Conservation (phyloP, 53 echinoderm and acorn worm genomes). For the Holothuria leucospilota region DNA sequence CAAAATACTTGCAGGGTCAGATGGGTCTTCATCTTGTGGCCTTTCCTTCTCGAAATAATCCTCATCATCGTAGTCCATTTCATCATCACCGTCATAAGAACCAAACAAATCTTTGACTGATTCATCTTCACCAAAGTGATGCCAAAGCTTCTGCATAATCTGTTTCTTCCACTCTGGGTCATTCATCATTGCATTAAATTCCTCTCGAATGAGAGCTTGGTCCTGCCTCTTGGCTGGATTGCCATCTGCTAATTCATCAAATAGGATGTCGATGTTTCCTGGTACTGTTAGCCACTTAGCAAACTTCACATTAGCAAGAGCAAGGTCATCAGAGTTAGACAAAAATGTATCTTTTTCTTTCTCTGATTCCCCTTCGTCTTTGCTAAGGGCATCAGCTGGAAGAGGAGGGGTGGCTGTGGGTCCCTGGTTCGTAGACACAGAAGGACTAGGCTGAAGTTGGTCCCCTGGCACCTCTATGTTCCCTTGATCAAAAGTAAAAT, state of each 20-base stretch:
- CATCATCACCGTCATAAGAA: background rate
- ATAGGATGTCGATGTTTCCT: slow-evolving; percentile 16
- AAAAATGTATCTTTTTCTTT: background rate
- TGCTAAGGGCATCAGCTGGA: background rate
- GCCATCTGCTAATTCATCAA: background rate
- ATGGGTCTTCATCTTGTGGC: background rate
- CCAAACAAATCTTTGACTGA: background rate
- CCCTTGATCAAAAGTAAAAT: slow-evolving; percentile 30
- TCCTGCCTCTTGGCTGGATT: background rate
- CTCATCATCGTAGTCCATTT: background rate
- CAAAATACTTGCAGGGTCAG: background rate
- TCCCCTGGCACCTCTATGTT: background rate
- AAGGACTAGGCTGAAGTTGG: slow-evolving; percentile 30
- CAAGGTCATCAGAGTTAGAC: slow-evolving; percentile 27
- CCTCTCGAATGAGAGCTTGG: background rate
- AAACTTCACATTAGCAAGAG: slow-evolving; percentile 11
- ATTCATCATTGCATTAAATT: slow-evolving; percentile 31
- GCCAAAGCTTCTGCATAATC: slow-evolving; percentile 28
- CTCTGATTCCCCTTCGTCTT: background rate
- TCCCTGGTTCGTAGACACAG: background rate
- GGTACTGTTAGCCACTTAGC: background rate
- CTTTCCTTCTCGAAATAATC: background rate
- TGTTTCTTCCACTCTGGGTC: slow-evolving; percentile 7
- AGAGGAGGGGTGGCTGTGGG: slow-evolving; percentile 25
- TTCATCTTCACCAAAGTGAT: slow-evolving; percentile 1